Evolutionary conservation across 2,797 vertebrate species (phyloP).

Genomic region (Cryptoblepharus egeriae): DNA sequence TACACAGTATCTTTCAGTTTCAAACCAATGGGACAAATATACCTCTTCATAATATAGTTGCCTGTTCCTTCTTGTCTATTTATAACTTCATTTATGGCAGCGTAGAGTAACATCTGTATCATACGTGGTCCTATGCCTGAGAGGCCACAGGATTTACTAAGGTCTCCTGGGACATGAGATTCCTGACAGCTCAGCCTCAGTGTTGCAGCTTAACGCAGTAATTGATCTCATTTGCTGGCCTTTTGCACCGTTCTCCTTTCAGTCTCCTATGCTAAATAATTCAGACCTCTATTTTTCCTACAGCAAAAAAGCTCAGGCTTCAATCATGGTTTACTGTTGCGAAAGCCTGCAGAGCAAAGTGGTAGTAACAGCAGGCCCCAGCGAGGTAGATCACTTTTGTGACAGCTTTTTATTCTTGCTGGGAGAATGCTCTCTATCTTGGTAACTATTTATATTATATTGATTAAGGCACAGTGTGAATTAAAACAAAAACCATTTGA

Average conservation of each 20-base stretch:
- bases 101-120: constrained; percentile 26
- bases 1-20: neutral
- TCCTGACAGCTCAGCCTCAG: constrained; percentile 22
- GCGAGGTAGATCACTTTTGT: constrained; percentile 39
- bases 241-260: constrained; percentile 41
- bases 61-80: constrained; percentile 3
- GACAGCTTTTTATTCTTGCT: constrained; percentile 50
- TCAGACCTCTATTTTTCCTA: constrained; percentile 46
- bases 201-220: constrained; percentile 29
- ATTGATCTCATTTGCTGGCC: constrained; percentile 43
- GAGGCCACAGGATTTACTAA: constrained; percentile 28
- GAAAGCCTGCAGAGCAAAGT: constrained; percentile 40
- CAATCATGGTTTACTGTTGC: neutral
- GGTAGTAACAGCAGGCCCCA: constrained; percentile 32
- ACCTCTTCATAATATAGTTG: neutral
- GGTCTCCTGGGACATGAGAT: constrained; percentile 37
- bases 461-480: constrained; percentile 44
- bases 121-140: constrained; percentile 34
- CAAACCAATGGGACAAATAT: neutral
- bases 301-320: constrained; percentile 43
- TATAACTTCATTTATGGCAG: constrained; percentile 29
- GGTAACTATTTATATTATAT: constrained; percentile 34
- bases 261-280: constrained; percentile 54
- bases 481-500: constrained; percentile 39
- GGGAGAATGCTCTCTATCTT: constrained; percentile 17